These are phyloP conservation scores for Lycocerus yunnanus DNA, from an alignment of 2,888 invertebrate genomes.

Conservation along the genomic window DNA sequence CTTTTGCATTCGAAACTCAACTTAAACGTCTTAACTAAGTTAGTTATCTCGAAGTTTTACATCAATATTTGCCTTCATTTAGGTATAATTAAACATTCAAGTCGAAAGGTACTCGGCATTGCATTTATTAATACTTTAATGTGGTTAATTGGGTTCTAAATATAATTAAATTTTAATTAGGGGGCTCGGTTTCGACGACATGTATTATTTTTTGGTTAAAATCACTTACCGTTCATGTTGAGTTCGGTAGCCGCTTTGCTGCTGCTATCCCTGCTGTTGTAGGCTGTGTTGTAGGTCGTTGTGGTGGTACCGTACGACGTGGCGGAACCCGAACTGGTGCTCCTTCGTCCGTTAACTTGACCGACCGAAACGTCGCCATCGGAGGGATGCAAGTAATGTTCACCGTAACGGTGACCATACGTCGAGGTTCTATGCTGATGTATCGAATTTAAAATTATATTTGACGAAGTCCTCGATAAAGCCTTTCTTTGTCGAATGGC, in stretches of 20 bases:
- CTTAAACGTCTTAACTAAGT: neutral
- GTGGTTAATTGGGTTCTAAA: neutral
- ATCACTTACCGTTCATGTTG: conserved; percentile 71
- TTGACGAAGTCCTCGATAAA: conserved; percentile 82
- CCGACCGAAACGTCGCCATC: conserved; percentile 62
- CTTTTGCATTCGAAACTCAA: neutral
- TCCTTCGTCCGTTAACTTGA: conserved; percentile 62
- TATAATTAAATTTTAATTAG: neutral
- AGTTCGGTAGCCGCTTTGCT: conserved; percentile 70
- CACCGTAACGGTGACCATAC: conserved; percentile 45
- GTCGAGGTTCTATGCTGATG: conserved; percentile 77
- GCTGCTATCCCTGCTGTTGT: conserved; percentile 55
- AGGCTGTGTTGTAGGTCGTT: conserved; percentile 50
- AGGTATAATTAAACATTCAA: neutral
- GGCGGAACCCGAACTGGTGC: conserved; percentile 63
- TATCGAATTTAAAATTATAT: conserved; percentile 82
- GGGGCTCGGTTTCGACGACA: neutral
- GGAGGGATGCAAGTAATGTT: conserved; percentile 65
- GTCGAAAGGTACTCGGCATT: neutral
- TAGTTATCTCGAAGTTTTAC: neutral
- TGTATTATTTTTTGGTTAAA: neutral
- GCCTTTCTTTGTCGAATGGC: conserved; percentile 83
- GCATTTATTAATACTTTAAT: neutral
- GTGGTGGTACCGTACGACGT: conserved; percentile 58
- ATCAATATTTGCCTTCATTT: neutral